Conservation (phyloP, 2,888 invertebrate genomes). For the Tipula lateralis region DNA sequence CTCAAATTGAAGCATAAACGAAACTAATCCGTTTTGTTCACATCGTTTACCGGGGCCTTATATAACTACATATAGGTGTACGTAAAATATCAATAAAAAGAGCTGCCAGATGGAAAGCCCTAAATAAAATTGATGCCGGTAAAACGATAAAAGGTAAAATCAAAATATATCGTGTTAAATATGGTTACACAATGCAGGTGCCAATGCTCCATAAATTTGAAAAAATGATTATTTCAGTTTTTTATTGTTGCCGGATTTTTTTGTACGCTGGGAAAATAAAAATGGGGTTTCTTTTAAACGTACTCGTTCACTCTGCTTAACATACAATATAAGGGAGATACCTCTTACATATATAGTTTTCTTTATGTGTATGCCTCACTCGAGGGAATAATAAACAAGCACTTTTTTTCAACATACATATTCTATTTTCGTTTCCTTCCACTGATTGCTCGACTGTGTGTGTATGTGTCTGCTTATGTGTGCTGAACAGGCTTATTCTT, state of each 20-base stretch:
- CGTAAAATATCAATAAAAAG: too few species aligned
- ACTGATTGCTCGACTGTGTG: not conserved
- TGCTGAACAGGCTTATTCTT: too few species aligned
- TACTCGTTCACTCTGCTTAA: not conserved
- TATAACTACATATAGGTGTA: too few species aligned
- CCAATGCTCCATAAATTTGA: not conserved
- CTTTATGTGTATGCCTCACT: not conserved
- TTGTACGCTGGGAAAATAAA: not conserved
- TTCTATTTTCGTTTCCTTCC: not conserved
- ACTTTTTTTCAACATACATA: not conserved
- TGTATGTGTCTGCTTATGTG: too few species aligned
- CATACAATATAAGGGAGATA: not conserved
- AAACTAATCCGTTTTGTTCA: too few species aligned
- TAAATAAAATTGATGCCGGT: not conserved
- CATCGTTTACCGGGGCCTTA: too few species aligned
- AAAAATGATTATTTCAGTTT: not conserved
- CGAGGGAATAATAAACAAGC: not conserved
- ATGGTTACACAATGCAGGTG: not conserved
- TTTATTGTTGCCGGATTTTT: not conserved
- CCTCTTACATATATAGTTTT: not conserved
- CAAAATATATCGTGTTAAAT: not conserved
- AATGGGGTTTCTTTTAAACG: not conserved
- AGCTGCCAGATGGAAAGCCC: not conserved
- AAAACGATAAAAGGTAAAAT: not conserved
- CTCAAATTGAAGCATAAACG: too few species aligned